phyloP scores from a whole-genome alignment of 2,888 invertebrate species.

The Lepetodrilus schrolli region DNA sequence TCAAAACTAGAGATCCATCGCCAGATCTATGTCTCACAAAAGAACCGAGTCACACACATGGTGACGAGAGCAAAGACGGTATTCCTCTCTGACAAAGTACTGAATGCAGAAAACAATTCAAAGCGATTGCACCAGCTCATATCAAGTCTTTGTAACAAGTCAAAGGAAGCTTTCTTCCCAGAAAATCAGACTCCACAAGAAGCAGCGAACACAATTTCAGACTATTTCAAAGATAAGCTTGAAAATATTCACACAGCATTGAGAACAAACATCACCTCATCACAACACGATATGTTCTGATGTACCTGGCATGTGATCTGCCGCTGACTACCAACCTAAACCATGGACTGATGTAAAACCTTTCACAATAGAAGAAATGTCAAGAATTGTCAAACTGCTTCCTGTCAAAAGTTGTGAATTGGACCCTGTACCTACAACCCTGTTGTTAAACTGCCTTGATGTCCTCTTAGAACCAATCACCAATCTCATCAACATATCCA shows the following conservation, averaged over 20 bases:
- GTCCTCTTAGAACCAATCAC: not conserved
- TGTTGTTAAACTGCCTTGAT: not conserved
- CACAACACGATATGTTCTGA: not conserved
- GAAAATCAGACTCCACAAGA: not conserved
- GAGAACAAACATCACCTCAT: not conserved
- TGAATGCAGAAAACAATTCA: not conserved
- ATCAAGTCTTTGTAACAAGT: not conserved
- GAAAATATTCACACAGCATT: not conserved
- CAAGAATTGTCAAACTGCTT: not conserved
- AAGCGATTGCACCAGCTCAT: not conserved
- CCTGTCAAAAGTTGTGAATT: slow-evolving; percentile 18
- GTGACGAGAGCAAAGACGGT: not conserved
- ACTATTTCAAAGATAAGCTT: not conserved
- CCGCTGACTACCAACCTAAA: not conserved
- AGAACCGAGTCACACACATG: not conserved
- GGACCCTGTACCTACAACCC: not conserved
- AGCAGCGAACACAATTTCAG: not conserved
- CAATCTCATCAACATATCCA: slow-evolving; percentile 12
- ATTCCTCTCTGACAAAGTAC: not conserved
- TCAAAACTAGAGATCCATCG: not conserved
- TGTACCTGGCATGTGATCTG: not conserved
- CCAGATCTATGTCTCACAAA: not conserved
- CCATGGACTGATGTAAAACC: not conserved
- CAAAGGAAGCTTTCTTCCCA: not conserved
- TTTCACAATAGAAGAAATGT: slow-evolving; percentile 1